Conservation (phyloP, 2,888 invertebrate genomes). For the Ormia ochracea region DNA sequence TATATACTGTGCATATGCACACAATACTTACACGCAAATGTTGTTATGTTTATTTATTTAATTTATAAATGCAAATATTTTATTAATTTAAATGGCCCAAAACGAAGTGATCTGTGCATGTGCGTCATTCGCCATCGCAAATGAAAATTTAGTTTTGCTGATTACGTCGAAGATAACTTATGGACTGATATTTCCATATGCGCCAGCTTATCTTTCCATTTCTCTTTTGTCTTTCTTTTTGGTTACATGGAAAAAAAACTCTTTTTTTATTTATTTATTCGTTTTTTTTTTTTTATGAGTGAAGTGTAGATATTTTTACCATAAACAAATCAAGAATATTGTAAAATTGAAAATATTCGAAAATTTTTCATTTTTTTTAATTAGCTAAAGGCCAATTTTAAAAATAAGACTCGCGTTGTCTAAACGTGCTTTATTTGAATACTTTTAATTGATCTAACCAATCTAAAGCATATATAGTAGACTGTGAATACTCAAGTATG, state of each 20-base stretch:
- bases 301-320: background rate
- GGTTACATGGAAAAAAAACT: conserved; percentile 7
- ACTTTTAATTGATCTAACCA: too few species aligned
- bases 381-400: background rate
- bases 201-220: background rate
- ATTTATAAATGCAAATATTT: background rate
- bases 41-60: background rate
- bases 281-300: background rate
- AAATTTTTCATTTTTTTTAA: background rate
- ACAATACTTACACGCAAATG: background rate
- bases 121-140: conserved; percentile 30
- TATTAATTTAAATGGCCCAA: background rate
- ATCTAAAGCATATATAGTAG: too few species aligned
- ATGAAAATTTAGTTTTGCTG: background rate
- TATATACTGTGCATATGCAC: too few species aligned
- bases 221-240: background rate
- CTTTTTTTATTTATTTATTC: background rate
- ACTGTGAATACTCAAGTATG: too few species aligned
- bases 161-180: conserved; percentile 2
- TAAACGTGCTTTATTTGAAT: too few species aligned
- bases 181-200: background rate
- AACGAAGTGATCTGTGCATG: conserved; percentile 18
- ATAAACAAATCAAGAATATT: conserved; percentile 3
- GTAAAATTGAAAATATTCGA: background rate
- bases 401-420: too few species aligned